phyloP scores from a whole-genome alignment of 2,113 vertebrate genomes.

The Ardeotis arabs region DNA sequence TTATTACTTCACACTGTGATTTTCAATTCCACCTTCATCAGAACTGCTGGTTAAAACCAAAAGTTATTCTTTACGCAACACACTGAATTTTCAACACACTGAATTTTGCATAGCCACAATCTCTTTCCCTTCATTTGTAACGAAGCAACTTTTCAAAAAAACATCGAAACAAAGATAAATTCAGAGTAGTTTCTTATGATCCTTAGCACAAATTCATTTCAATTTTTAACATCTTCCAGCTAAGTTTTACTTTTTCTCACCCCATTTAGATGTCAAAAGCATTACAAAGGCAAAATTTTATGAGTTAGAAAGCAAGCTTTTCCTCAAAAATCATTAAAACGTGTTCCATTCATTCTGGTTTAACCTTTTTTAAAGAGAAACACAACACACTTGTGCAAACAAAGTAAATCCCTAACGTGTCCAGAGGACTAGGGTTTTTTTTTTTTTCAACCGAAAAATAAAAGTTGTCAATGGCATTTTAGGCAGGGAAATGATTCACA shows the following conservation, averaged over 20 bases:
- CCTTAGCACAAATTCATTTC: neutral
- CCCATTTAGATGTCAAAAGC: neutral
- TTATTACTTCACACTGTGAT: neutral
- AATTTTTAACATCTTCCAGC: neutral
- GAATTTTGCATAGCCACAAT: neutral
- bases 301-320: neutral
- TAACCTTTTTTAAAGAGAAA: neutral
- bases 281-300: neutral
- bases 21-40: neutral
- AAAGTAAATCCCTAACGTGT: neutral
- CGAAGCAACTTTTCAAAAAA: neutral
- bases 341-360: neutral
- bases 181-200: neutral
- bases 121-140: neutral
- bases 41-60: neutral
- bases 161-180: neutral
- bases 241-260: neutral
- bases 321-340: neutral
- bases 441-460: constrained; percentile 8
- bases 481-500: neutral
- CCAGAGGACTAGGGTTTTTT: neutral
- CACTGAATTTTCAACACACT: no score
- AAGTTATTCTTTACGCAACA: neutral
- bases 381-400: neutral
- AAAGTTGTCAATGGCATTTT: neutral